These are phyloP conservation scores for Rhizoglyphus robini DNA, from an alignment of 1,140 invertebrate genomes.

Conservation along the genomic window DNA sequence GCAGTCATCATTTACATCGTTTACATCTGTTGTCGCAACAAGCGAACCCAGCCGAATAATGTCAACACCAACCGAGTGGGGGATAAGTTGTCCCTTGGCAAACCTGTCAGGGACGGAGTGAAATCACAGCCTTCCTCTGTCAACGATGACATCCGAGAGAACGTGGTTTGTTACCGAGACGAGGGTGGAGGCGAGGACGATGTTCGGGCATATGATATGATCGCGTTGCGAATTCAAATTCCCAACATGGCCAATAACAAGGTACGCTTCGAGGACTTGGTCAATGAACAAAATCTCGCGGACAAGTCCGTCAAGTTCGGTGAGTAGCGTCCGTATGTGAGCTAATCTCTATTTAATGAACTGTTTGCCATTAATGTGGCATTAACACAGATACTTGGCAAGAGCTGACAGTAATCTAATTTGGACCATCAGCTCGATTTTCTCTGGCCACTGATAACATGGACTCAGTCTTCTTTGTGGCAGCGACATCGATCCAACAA, in stretches of 20 bases:
- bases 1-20: constrained; percentile 2
- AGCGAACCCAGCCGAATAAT: no score
- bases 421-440: not conserved
- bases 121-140: no score
- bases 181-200: constrained; percentile 95
- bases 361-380: not conserved
- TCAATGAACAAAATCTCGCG: not conserved
- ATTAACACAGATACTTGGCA: constrained; percentile 13
- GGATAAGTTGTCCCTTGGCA: constrained; percentile 52
- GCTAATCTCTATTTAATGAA: not conserved
- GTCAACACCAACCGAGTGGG: constrained; percentile 70
- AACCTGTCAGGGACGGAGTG: not conserved
- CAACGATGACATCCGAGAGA: constrained; percentile 82
- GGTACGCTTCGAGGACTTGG: not conserved
- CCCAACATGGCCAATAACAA: no score
- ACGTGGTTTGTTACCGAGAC: constrained; percentile 96
- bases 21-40: constrained; percentile 8
- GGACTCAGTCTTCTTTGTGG: not conserved
- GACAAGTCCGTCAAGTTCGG: not conserved
- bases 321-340: no score
- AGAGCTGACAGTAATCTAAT: constrained; percentile 15
- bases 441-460: not conserved
- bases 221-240: constrained; percentile 81
- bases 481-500: no score
- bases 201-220: constrained; percentile 95